phyloP scores from a whole-genome alignment of 2,113 vertebrate genomes.

The Pteronura brasiliensis region DNA sequence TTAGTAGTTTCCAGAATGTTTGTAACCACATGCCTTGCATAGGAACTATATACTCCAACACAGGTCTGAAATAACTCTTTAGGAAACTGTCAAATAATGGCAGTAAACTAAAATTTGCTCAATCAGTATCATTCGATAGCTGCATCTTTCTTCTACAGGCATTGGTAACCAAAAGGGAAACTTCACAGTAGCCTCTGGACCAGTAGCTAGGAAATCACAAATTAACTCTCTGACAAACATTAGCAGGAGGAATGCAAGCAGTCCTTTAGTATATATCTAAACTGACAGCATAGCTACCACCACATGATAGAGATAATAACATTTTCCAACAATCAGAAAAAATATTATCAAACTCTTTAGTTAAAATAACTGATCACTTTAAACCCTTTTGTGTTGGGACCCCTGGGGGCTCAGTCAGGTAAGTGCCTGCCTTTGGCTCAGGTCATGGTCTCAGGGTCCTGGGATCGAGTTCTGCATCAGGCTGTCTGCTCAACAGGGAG shows the following conservation, averaged over 20 bases:
- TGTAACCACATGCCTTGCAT: background rate
- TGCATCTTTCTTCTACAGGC: background rate
- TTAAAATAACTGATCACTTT: background rate
- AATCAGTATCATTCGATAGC: background rate
- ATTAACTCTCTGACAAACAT: background rate
- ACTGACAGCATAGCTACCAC: background rate
- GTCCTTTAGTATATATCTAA: background rate
- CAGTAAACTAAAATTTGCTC: background rate
- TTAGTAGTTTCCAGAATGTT: background rate
- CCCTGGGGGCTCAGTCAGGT: background rate
- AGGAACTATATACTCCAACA: background rate
- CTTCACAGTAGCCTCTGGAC: background rate
- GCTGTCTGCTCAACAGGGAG: background rate
- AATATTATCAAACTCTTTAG: background rate
- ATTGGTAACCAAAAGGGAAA: background rate
- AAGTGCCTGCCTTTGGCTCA: background rate
- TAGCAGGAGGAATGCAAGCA: background rate
- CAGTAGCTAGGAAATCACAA: background rate
- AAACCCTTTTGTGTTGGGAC: background rate
- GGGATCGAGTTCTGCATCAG: background rate
- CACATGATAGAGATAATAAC: background rate
- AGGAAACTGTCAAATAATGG: background rate
- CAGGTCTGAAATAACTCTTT: background rate
- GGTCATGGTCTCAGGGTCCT: background rate
- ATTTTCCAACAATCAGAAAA: background rate